Evolutionary conservation across 2,113 vertebrate species (phyloP).

Genomic region (Podarcis muralis): DNA sequence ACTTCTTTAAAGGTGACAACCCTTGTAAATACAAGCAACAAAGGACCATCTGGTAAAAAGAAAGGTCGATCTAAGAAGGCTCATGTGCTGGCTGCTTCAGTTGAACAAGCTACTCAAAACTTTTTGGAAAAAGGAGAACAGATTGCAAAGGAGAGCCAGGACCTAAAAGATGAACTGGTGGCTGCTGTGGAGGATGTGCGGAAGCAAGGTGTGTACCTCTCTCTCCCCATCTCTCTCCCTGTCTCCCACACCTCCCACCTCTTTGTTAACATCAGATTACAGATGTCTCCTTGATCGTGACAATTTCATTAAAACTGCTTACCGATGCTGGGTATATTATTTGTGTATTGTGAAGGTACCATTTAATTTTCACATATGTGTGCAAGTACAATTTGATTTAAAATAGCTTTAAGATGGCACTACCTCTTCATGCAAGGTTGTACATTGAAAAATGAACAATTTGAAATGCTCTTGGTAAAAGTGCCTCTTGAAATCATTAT

Average conservation of each 20-base stretch:
- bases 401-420: fast-evolving
- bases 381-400: background rate
- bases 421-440: background rate
- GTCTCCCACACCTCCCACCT: too few relatives aligned
- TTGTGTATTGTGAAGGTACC: background rate
- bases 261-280: too few relatives aligned
- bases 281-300: background rate
- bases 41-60: slow-evolving; percentile 97
- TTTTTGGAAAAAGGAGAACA: slow-evolving; percentile 98
- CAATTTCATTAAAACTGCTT: background rate
- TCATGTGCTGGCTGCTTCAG: slow-evolving; percentile 95
- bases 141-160: slow-evolving; percentile 97
- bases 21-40: slow-evolving; percentile 97
- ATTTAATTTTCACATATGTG: background rate
- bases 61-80: slow-evolving; percentile 99
- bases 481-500: background rate
- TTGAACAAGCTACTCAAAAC: slow-evolving; percentile 97
- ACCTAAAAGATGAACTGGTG: slow-evolving; percentile 94
- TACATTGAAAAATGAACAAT: background rate
- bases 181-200: slow-evolving; percentile 95
- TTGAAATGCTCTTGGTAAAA: background rate
- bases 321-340: fast-evolving
- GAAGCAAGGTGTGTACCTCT: slow-evolving; percentile 88
- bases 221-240: too few relatives aligned
- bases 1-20: slow-evolving; percentile 88